A percentile compares a stretch with the other conserved stretches of the same genome.
Conservation (phyloP, 2,888 invertebrate genomes). For the Auanema freiburgensis region DNA sequence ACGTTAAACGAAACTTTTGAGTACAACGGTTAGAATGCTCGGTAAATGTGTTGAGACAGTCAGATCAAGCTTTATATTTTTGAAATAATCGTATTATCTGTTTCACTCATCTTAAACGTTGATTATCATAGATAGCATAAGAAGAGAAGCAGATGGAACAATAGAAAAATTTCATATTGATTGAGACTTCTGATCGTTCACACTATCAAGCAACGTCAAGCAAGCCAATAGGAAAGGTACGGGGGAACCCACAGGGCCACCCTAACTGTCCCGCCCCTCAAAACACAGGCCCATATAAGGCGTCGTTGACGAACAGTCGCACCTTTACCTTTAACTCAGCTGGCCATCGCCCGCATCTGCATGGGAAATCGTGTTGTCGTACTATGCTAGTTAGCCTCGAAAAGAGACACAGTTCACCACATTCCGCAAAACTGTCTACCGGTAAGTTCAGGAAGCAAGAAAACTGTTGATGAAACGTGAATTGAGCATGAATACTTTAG, state of each 20-base stretch:
- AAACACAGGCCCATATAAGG: constrained; percentile 10
- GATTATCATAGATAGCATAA: too few species aligned
- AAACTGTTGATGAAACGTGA: background rate
- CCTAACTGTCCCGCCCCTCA: constrained; percentile 13
- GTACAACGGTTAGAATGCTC: too few species aligned
- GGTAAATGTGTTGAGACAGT: too few species aligned
- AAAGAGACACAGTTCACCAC: constrained; percentile 10
- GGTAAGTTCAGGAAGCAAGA: constrained; percentile 12
- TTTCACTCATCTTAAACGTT: too few species aligned
- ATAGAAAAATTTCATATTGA: too few species aligned
- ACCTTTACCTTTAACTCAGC: constrained; percentile 2
- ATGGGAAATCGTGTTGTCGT: constrained; percentile 15
- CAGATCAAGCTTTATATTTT: too few species aligned
- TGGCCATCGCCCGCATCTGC: constrained; percentile 15
- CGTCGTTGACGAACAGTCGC: background rate
- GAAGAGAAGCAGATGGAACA: too few species aligned
- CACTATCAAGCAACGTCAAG: too few species aligned
- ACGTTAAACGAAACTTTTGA: too few species aligned
- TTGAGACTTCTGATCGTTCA: too few species aligned
- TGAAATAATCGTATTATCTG: too few species aligned
- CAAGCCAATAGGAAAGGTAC: constrained; percentile 2
- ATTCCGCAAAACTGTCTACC: constrained; percentile 6
- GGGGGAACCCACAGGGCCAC: constrained; percentile 16
- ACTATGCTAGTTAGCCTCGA: constrained; percentile 24
- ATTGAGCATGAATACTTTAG: too few species aligned